phyloP scores from a whole-genome alignment of 1,140 invertebrate genomes.

The Leptinotarsa undecemlineata region DNA sequence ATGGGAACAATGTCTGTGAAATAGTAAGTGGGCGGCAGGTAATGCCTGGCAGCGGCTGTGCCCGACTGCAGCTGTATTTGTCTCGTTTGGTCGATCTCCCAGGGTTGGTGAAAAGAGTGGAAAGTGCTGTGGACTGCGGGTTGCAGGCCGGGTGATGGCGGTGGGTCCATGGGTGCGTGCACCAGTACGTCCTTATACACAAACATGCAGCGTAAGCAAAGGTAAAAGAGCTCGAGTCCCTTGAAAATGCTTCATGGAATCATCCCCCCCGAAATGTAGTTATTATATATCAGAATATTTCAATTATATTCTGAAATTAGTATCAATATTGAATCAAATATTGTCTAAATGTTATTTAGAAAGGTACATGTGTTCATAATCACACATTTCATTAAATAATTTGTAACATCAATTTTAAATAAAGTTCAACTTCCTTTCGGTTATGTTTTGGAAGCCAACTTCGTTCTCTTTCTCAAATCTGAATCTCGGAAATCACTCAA shows the following conservation, averaged over 20 bases:
- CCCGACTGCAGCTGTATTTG: slow-evolving; percentile 55
- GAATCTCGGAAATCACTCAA: too few relatives aligned
- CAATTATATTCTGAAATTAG: too few relatives aligned
- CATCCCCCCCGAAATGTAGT: background rate
- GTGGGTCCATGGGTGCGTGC: slow-evolving; percentile 52
- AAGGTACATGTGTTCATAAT: too few relatives aligned
- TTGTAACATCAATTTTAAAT: too few relatives aligned
- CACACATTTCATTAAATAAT: too few relatives aligned
- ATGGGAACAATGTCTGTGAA: slow-evolving; percentile 71
- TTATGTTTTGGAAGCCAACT: too few relatives aligned
- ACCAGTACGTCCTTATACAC: slow-evolving; percentile 55
- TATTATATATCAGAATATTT: too few relatives aligned
- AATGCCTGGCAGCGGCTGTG: slow-evolving; percentile 47
- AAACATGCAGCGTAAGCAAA: slow-evolving; percentile 56
- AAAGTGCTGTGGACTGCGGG: slow-evolving; percentile 58
- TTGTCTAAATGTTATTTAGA: too few relatives aligned
- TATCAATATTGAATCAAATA: too few relatives aligned
- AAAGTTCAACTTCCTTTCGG: too few relatives aligned
- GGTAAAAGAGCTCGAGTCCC: slow-evolving; percentile 2
- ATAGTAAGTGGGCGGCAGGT: slow-evolving; percentile 55
- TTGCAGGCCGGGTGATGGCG: slow-evolving; percentile 50
- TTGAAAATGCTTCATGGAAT: background rate
- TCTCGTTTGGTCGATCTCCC: slow-evolving; percentile 61
- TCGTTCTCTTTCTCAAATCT: too few relatives aligned
- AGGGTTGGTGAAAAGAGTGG: slow-evolving; percentile 62